Conservation (phyloP, 2,113 vertebrate genomes). For the Eudyptes chrysolophus region DNA sequence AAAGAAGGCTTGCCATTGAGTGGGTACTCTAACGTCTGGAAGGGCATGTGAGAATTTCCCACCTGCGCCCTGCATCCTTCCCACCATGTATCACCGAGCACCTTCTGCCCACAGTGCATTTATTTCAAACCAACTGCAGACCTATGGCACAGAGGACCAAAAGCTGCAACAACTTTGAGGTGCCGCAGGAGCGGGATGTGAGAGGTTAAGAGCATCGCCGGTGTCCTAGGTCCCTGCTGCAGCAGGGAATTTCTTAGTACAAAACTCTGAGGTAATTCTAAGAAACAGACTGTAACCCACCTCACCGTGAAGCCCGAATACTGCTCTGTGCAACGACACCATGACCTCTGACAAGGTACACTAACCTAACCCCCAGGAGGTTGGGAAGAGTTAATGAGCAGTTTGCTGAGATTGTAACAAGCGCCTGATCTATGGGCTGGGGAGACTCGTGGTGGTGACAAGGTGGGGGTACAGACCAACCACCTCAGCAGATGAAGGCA, state of each 20-base stretch:
- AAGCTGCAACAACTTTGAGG: not conserved
- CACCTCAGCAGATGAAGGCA: not conserved
- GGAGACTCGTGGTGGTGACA: not conserved
- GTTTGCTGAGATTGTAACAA: not conserved
- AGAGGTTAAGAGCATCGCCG: not conserved
- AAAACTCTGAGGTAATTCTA: not conserved
- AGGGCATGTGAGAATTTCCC: not conserved
- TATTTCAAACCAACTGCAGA: not conserved
- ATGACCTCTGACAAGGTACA: not conserved
- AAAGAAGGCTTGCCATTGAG: not conserved
- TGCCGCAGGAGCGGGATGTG: rapidly evolving
- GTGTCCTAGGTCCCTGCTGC: not conserved
- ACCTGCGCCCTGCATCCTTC: not conserved
- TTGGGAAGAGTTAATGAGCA: not conserved
- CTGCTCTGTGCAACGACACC: not conserved
- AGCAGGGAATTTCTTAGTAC: not conserved
- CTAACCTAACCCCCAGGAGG: too few species aligned
- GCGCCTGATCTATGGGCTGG: not conserved
- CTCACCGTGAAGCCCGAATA: not conserved
- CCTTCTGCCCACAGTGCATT: not conserved
- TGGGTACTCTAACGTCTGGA: not conserved
- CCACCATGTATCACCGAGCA: not conserved
- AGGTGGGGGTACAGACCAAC: not conserved
- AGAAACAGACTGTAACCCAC: not conserved
- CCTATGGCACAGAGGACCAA: not conserved